These are phyloP conservation scores for Molothrus aeneus DNA, from an alignment of 2,797 vertebrate species.

Conservation along the genomic window DNA sequence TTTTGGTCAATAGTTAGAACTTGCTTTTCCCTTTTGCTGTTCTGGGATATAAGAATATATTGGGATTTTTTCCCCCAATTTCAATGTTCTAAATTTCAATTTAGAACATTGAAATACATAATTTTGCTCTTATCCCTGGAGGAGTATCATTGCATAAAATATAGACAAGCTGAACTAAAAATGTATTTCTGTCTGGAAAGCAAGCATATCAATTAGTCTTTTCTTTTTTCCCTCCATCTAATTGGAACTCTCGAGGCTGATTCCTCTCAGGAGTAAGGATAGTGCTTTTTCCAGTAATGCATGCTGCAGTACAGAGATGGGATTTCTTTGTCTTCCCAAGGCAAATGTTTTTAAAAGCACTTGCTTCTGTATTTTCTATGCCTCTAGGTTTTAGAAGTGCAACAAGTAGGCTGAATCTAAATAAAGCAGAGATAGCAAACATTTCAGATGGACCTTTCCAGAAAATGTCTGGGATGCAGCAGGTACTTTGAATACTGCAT, in stretches of 20 bases:
- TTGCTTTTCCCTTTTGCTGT: not conserved
- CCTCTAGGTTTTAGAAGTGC: not conserved
- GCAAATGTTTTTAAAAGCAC: not conserved
- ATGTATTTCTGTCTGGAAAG: not conserved
- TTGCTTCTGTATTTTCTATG: not conserved
- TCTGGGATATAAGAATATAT: not conserved
- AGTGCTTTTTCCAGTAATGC: not conserved
- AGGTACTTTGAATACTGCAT: not conserved
- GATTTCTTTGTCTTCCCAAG: not conserved
- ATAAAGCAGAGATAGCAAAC: rapidly evolving
- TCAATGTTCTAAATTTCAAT: not conserved
- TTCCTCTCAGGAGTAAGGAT: not conserved
- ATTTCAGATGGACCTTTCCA: not conserved
- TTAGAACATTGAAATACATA: not conserved
- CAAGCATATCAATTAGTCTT: not conserved
- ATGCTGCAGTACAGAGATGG: not conserved
- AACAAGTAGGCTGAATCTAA: not conserved
- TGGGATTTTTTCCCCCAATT: not conserved
- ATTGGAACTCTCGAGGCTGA: not conserved
- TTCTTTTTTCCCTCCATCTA: not conserved
- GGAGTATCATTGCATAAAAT: not conserved
- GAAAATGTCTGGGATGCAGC: not conserved
- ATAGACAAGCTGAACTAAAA: not conserved
- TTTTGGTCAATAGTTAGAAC: not conserved
- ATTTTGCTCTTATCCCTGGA: not conserved